These are phyloP conservation scores for Choloepus didactylus DNA, from an alignment of 2,797 vertebrate species.

Conservation along the genomic window DNA sequence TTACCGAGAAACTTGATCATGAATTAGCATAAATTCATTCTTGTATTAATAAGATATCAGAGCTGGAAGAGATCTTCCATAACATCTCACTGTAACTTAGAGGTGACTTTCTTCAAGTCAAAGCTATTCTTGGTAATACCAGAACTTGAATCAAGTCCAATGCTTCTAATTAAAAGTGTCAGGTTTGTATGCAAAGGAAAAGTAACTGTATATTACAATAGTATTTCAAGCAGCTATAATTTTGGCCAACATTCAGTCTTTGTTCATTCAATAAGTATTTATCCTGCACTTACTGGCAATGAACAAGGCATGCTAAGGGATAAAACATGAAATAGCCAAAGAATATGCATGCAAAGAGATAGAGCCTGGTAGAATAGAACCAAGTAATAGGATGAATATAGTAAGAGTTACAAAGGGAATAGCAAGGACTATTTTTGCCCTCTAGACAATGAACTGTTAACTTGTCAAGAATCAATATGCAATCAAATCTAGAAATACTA, in stretches of 20 bases:
- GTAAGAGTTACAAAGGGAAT: not conserved
- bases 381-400: constrained; percentile 7
- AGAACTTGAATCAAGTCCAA: not conserved
- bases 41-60: constrained; percentile 40
- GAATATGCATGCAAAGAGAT: not conserved
- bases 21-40: not conserved
- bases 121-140: constrained; percentile 27
- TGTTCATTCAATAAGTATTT: constrained; percentile 59
- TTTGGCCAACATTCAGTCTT: constrained; percentile 36
- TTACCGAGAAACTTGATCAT: constrained; percentile 10
- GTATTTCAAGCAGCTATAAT: constrained; percentile 35
- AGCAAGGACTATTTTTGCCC: not conserved
- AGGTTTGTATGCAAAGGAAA: not conserved
- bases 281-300: constrained; percentile 32
- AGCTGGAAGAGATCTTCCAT: constrained; percentile 14
- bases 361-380: not conserved
- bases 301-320: constrained; percentile 22
- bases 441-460: constrained; percentile 43
- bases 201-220: not conserved
- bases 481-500: constrained; percentile 34
- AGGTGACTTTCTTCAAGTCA: constrained; percentile 4
- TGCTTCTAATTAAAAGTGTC: constrained; percentile 26
- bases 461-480: not conserved
- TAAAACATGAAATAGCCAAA: constrained; percentile 28
- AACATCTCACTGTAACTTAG: constrained; percentile 29